Conservation (phyloP, 2,888 invertebrate species). For the Brenthis hecate region DNA sequence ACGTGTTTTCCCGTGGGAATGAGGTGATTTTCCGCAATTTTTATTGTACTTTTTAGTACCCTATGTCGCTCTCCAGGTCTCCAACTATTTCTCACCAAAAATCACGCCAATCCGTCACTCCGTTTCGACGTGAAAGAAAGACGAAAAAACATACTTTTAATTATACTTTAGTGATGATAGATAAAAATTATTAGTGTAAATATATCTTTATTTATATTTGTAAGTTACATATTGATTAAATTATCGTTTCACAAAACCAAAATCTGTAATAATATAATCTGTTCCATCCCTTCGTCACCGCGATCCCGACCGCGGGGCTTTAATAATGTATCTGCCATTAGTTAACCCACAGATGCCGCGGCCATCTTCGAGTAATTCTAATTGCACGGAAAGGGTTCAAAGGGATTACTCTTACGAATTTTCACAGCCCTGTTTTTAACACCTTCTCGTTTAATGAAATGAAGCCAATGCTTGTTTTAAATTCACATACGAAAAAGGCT, state of each 20-base stretch:
- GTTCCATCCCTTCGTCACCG: slow-evolving; percentile 65
- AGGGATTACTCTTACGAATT: slow-evolving; percentile 68
- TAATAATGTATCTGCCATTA: slow-evolving; percentile 81
- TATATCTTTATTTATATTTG: background rate
- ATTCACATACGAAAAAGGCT: slow-evolving; percentile 15
- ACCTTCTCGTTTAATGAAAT: slow-evolving; percentile 49
- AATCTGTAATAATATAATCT: slow-evolving; percentile 74
- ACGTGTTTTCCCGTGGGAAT: too few species aligned
- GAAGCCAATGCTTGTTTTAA: slow-evolving; percentile 17
- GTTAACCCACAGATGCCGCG: slow-evolving; percentile 74
- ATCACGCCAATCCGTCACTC: too few species aligned
- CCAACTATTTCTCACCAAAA: too few species aligned
- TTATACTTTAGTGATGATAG: too few species aligned
- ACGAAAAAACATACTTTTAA: too few species aligned
- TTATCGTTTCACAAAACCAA: slow-evolving; percentile 44
- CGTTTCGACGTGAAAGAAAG: too few species aligned
- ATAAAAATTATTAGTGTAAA: background rate
- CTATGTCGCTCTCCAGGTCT: too few species aligned
- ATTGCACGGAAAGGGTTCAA: slow-evolving; percentile 68
- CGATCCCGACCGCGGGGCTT: slow-evolving; percentile 55
- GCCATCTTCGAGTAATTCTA: slow-evolving; percentile 74
- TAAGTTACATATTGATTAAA: slow-evolving; percentile 35
- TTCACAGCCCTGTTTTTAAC: slow-evolving; percentile 53
- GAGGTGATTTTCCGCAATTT: too few species aligned
- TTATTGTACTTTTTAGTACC: too few species aligned